These are phyloP conservation scores for Eubucco bourcierii DNA, from an alignment of 2,113 vertebrate species.

Conservation along the genomic window DNA sequence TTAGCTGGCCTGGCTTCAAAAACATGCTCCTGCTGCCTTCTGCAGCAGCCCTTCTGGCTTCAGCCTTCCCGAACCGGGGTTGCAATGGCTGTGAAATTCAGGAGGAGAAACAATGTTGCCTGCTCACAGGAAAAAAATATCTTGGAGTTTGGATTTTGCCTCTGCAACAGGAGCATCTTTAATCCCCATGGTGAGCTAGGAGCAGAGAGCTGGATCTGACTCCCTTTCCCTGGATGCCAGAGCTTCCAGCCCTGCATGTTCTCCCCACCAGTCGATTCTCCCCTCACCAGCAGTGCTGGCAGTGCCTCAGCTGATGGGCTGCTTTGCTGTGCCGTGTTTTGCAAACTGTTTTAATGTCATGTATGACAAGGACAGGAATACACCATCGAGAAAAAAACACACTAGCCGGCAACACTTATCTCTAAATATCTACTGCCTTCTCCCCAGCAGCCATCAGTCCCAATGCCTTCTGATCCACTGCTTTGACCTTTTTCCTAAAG, in stretches of 20 bases:
- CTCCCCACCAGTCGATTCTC: not conserved
- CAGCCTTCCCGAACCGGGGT: not conserved
- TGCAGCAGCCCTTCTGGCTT: not conserved
- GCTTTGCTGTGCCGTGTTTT: not conserved
- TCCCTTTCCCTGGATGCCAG: not conserved
- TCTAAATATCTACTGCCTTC: not conserved
- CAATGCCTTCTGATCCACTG: not conserved
- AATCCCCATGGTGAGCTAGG: not conserved
- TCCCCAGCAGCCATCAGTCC: not conserved
- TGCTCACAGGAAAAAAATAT: not conserved
- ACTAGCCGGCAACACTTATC: not conserved
- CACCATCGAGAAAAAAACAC: not conserved
- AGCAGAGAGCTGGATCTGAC: not conserved
- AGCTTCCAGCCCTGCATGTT: not conserved
- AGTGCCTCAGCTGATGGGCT: not conserved
- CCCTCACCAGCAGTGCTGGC: not conserved
- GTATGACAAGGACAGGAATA: not conserved
- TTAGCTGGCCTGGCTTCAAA: constrained; percentile 3
- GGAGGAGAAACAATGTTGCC: not conserved
- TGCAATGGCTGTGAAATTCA: not conserved
- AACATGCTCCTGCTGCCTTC: not conserved
- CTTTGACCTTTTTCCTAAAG: constrained; percentile 48
- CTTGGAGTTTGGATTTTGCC: not conserved
- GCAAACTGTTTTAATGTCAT: not conserved
- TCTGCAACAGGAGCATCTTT: not conserved